These are phyloP conservation scores for Probosciger aterrimus DNA, from an alignment of 2,113 vertebrate genomes.

Conservation along the genomic window DNA sequence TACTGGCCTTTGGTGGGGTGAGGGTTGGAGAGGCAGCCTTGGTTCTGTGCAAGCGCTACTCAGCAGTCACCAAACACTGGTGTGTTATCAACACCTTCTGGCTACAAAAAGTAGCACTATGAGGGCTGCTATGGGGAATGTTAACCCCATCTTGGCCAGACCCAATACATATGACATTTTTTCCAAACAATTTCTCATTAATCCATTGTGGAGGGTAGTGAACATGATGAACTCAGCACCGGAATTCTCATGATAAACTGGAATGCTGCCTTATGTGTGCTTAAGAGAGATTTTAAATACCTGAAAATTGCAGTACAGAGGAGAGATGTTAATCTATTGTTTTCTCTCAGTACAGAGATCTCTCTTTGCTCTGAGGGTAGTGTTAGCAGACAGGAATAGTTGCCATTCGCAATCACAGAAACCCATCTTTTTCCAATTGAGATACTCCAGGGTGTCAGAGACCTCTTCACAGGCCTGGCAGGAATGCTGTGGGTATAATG, in stretches of 20 bases:
- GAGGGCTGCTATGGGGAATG: rapidly evolving
- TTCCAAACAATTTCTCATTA: neutral
- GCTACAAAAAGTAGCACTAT: neutral
- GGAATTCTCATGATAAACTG: neutral
- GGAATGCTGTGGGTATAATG: neutral
- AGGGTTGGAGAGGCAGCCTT: neutral
- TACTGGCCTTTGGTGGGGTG: neutral
- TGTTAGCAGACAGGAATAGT: neutral
- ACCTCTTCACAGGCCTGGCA: neutral
- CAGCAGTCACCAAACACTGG: neutral
- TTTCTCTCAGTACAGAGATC: neutral
- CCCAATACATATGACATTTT: neutral
- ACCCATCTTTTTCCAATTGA: rapidly evolving
- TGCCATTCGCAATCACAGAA: neutral
- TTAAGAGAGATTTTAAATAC: neutral
- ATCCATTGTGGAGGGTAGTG: rapidly evolving
- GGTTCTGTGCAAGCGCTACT: neutral
- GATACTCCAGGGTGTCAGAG: neutral
- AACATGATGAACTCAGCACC: neutral
- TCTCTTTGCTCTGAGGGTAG: neutral
- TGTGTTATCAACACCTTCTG: neutral
- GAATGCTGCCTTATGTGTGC: neutral
- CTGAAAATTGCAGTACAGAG: neutral
- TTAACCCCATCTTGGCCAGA: neutral
- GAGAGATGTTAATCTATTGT: neutral